These are phyloP conservation scores for Poeciliopsis turneri DNA, from an alignment of 2,797 vertebrate species.

Conservation along the genomic window DNA sequence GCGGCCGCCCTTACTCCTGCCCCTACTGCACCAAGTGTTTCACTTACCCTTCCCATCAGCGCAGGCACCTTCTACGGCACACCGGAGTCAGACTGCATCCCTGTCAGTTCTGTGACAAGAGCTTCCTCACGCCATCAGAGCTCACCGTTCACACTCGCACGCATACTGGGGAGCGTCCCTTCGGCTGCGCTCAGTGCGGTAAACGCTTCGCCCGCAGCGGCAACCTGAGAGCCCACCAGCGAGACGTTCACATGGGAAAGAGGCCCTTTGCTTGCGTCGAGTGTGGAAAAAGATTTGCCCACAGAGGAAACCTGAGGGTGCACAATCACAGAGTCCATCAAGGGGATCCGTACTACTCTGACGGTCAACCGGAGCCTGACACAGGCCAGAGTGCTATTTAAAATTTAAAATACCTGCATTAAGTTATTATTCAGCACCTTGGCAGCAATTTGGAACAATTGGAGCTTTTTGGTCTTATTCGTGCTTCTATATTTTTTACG, in stretches of 20 bases:
- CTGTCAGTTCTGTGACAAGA: conserved; percentile 80
- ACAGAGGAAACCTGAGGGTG: conserved; percentile 78
- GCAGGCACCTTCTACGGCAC: conserved; percentile 78
- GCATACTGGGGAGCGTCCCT: conserved; percentile 79
- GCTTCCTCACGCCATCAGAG: conserved; percentile 79
- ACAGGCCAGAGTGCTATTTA: conserved; percentile 59
- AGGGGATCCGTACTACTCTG: conserved; percentile 73
- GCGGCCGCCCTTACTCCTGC: conserved; percentile 75
- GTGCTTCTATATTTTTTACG: background rate
- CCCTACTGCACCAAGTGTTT: conserved; percentile 79
- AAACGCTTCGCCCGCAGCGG: conserved; percentile 80
- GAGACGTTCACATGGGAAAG: conserved; percentile 82
- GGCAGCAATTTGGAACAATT: background rate
- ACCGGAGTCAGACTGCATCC: conserved; percentile 78
- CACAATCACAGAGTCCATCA: conserved; percentile 81
- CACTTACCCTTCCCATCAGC: conserved; percentile 79
- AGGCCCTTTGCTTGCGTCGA: conserved; percentile 78
- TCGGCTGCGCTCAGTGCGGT: conserved; percentile 77
- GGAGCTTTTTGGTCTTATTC: background rate
- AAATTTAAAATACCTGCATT: conserved; percentile 1
- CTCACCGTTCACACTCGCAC: conserved; percentile 80
- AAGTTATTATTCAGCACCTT: background rate
- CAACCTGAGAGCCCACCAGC: conserved; percentile 78
- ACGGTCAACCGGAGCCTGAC: conserved; percentile 68
- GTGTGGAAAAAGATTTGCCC: conserved; percentile 79